phyloP scores from a whole-genome alignment of 2,888 invertebrate genomes.

The Drosophila macrospina region DNA sequence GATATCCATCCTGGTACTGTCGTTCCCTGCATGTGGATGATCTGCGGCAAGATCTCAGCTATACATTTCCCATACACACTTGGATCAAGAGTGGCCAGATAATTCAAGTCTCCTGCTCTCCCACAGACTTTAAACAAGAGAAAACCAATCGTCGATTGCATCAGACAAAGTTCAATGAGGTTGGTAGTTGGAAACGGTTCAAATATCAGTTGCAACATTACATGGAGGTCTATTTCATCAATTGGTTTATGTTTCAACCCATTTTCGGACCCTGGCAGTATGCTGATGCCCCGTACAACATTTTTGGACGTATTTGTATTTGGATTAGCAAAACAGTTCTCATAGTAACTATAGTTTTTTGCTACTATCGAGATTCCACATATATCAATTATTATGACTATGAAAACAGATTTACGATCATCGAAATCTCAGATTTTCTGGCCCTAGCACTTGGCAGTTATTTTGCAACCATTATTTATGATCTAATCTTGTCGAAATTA shows the following conservation, averaged over 20 bases:
- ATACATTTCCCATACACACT: constrained; percentile 28
- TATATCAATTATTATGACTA: constrained; percentile 6
- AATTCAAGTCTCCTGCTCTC: constrained; percentile 30
- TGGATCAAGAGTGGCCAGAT: constrained; percentile 36
- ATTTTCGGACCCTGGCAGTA: constrained; percentile 42
- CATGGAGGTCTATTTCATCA: constrained; percentile 19
- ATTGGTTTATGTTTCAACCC: constrained; percentile 51
- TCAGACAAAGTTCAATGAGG: no score
- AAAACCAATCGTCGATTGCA: background rate
- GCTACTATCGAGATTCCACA: constrained; percentile 13
- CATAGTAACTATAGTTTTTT: constrained; percentile 26
- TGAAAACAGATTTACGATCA: background rate
- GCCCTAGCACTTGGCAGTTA: constrained; percentile 15
- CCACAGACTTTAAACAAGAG: background rate
- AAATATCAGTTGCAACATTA: background rate
- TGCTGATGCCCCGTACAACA: constrained; percentile 22
- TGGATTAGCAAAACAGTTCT: constrained; percentile 38
- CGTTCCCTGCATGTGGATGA: constrained; percentile 41
- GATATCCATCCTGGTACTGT: constrained; percentile 49
- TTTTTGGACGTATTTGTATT: constrained; percentile 44
- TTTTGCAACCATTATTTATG: constrained; percentile 1
- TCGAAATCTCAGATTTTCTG: background rate
- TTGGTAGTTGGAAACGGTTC: background rate
- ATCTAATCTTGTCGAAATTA: no score
- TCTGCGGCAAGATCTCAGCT: constrained; percentile 29